Evolutionary conservation across 2,888 invertebrate genomes (phyloP).

Genomic region (Microplitis deprimator): DNA sequence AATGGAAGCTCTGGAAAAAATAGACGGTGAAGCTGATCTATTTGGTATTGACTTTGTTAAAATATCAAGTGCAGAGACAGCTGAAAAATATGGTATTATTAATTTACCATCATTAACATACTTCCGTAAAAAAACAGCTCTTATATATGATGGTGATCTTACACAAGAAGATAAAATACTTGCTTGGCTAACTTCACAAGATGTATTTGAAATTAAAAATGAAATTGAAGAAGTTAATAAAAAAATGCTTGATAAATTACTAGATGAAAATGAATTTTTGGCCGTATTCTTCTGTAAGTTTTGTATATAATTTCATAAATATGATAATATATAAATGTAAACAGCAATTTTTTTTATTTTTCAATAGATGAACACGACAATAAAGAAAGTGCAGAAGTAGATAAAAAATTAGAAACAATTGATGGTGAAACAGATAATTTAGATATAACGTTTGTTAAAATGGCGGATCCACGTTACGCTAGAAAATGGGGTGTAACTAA

Average conservation of each 20-base stretch:
- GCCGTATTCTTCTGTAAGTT: conserved; percentile 95
- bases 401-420: conserved; percentile 91
- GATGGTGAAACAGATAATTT: conserved; percentile 95
- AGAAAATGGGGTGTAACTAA: conserved; percentile 95
- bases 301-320: conserved; percentile 9
- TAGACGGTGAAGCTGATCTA: conserved; percentile 94
- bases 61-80: conserved; percentile 86
- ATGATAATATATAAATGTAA: conserved; percentile 14
- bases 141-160: conserved; percentile 91
- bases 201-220: conserved; percentile 95
- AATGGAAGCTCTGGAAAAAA: conserved; percentile 90
- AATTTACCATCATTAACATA: conserved; percentile 90
- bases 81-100: conserved; percentile 85
- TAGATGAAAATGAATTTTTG: conserved; percentile 95
- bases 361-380: conserved; percentile 83
- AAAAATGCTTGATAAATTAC: conserved; percentile 94
- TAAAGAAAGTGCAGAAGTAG: conserved; percentile 85
- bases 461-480: conserved; percentile 92
- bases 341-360: too few species aligned
- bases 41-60: conserved; percentile 96
- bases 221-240: conserved; percentile 98
- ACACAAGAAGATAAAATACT: conserved; percentile 89
- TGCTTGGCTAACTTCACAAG: conserved; percentile 93
- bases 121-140: conserved; percentile 86
- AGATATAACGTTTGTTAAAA: conserved; percentile 95